A percentile compares a stretch with the other conserved stretches of the same genome.
Evolutionary conservation across 2,888 invertebrate genomes (phyloP).

Genomic region (Drosophila greeni): DNA sequence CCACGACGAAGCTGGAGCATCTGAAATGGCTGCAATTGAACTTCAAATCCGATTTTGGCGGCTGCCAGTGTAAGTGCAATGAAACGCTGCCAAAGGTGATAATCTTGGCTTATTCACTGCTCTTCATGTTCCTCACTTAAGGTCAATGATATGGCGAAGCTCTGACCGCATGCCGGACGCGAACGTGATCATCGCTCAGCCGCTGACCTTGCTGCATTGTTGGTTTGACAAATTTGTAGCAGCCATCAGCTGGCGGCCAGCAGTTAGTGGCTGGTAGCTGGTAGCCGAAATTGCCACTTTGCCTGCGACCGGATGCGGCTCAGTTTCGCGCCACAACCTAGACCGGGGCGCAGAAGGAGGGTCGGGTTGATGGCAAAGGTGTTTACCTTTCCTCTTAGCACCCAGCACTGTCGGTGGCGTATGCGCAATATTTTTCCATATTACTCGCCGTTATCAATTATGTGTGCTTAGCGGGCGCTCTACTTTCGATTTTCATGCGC

Average conservation of each 20-base stretch:
- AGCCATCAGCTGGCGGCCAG: slow-evolving; percentile 21
- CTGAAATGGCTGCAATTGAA: slow-evolving; percentile 57
- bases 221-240: slow-evolving; percentile 72
- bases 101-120: slow-evolving; percentile 67
- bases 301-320: slow-evolving; percentile 63
- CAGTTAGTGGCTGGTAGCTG: slow-evolving; percentile 1
- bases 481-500: slow-evolving; percentile 44
- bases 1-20: slow-evolving; percentile 28
- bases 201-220: slow-evolving; percentile 68
- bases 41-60: slow-evolving; percentile 42
- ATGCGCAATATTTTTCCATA: slow-evolving; percentile 64
- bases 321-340: slow-evolving; percentile 20
- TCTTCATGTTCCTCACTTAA: slow-evolving; percentile 64
- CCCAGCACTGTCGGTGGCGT: slow-evolving; percentile 42
- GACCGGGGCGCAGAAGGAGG: slow-evolving; percentile 15
- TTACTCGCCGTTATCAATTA: slow-evolving; percentile 56
- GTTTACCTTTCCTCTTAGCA: slow-evolving; percentile 43
- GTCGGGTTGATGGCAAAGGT: slow-evolving; percentile 21
- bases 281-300: slow-evolving; percentile 60
- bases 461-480: slow-evolving; percentile 22
- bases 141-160: slow-evolving; percentile 63
- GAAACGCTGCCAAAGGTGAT: slow-evolving; percentile 65
- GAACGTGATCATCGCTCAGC: slow-evolving; percentile 54
- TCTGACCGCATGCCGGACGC: slow-evolving; percentile 54
- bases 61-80: slow-evolving; percentile 61